Percentiles rank a stretch among this genome's conserved stretches.
Conservation (phyloP, 53 echinoderm and acorn worm genomes). For the Zoroaster sp. region DNA sequence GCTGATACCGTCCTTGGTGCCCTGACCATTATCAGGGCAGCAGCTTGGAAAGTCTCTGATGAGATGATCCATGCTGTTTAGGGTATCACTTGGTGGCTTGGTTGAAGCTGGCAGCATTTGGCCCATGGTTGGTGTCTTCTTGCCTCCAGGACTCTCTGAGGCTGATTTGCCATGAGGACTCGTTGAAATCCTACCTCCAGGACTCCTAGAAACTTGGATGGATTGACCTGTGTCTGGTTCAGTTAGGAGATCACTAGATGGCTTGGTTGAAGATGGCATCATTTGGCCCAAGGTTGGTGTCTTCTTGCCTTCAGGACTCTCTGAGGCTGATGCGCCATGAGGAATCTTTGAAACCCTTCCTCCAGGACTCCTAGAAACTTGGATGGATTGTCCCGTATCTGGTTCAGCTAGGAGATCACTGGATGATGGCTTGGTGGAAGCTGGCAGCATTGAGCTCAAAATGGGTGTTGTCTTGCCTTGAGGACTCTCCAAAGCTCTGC, state of each 20-base stretch:
- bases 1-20: not conserved
- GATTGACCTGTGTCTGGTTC: not conserved
- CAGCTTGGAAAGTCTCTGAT: not conserved
- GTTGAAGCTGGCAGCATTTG: not conserved
- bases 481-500: not conserved
- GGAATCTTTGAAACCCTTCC: not conserved
- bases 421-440: not conserved
- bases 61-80: not conserved
- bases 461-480: not conserved
- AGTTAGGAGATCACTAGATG: not conserved
- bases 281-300: not conserved
- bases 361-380: not conserved
- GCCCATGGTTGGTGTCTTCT: not conserved
- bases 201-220: not conserved
- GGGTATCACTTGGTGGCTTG: not conserved
- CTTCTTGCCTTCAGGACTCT: not conserved
- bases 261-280: not conserved
- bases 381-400: not conserved
- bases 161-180: not conserved
- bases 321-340: not conserved
- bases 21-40: not conserved
- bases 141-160: not conserved
- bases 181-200: not conserved
- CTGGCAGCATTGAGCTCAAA: not conserved
- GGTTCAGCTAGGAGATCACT: not conserved